Evolutionary conservation across 2,888 invertebrate species (phyloP).

Genomic region (Panzeria rudis): DNA sequence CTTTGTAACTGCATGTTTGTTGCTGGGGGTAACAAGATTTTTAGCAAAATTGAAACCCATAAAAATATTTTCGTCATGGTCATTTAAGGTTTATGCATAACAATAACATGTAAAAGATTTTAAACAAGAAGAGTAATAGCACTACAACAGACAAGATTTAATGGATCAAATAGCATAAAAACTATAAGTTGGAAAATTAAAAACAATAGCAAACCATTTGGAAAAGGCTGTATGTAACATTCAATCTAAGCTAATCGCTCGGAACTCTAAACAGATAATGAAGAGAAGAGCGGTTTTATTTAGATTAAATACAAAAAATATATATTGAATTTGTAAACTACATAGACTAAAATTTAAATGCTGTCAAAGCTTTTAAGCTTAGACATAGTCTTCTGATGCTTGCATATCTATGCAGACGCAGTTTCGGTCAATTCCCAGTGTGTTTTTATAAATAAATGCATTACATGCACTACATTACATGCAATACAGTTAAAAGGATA

Average conservation of each 20-base stretch:
- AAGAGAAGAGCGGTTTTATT: too few species aligned
- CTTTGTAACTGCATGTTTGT: slow-evolving; percentile 11
- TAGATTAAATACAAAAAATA: too few species aligned
- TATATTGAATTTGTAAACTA: too few species aligned
- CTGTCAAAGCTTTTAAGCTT: neutral
- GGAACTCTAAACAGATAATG: too few species aligned
- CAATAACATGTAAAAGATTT: slow-evolving; percentile 49
- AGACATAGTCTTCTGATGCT: too few species aligned
- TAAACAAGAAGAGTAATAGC: slow-evolving; percentile 12
- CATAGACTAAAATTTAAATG: neutral
- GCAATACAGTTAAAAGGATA: too few species aligned
- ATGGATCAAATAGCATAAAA: slow-evolving; percentile 57
- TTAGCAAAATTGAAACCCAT: slow-evolving; percentile 61
- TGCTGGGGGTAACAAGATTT: slow-evolving; percentile 23
- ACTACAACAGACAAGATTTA: slow-evolving; percentile 54
- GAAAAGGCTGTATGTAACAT: neutral
- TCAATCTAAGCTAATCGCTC: slow-evolving; percentile 13
- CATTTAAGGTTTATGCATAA: slow-evolving; percentile 70
- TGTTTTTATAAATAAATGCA: too few species aligned
- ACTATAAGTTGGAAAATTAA: slow-evolving; percentile 51
- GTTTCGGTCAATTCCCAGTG: too few species aligned
- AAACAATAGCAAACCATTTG: slow-evolving; percentile 19
- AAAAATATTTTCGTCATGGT: slow-evolving; percentile 73
- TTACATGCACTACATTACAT: too few species aligned
- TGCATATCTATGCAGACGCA: too few species aligned